A percentile compares a stretch with the other conserved stretches of the same genome.
Conservation (phyloP, 2,113 vertebrate genomes). For the Mionectes macconnelli region DNA sequence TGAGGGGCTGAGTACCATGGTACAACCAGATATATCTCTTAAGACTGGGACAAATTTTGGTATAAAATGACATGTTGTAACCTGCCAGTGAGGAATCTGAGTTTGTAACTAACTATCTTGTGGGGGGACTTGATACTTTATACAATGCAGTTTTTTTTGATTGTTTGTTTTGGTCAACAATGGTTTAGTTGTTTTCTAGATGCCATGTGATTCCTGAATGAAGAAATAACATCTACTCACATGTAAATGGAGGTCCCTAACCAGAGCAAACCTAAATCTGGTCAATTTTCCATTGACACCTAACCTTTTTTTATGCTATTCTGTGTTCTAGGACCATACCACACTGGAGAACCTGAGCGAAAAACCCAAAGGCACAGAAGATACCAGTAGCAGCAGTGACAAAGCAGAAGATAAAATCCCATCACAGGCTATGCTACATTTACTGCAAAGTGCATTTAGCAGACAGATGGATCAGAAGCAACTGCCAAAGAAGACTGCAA, state of each 20-base stretch:
- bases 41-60: background rate
- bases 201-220: background rate
- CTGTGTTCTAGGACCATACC: constrained; percentile 77
- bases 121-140: background rate
- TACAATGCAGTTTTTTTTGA: background rate
- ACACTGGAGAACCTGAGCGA: constrained; percentile 53
- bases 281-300: background rate
- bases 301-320: background rate
- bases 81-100: background rate
- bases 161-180: background rate
- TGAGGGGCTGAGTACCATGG: background rate
- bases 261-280: background rate
- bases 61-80: fast-evolving
- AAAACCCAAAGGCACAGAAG: constrained; percentile 27
- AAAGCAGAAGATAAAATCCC: constrained; percentile 50
- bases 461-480: constrained; percentile 70
- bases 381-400: background rate
- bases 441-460: constrained; percentile 89
- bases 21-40: background rate
- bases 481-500: constrained; percentile 57
- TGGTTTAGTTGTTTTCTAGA: background rate
- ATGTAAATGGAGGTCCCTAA: background rate
- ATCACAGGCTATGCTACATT: constrained; percentile 80
- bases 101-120: background rate
- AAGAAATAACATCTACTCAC: background rate